These are phyloP conservation scores for Ceratina calcarata DNA, from an alignment of 1,140 invertebrate genomes.

Conservation along the genomic window DNA sequence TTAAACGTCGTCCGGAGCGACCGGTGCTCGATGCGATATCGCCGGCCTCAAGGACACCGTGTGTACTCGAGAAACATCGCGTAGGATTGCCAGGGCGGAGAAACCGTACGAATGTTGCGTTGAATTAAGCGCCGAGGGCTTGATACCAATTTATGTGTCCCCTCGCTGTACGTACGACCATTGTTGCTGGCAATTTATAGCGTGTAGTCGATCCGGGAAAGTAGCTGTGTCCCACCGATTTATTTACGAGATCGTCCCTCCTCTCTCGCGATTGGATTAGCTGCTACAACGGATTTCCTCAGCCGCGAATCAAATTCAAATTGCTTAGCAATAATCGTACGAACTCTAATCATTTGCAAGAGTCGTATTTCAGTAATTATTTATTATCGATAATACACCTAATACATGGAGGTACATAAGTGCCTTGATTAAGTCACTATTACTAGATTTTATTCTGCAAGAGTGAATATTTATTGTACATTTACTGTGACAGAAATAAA, in stretches of 20 bases:
- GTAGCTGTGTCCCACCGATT: background rate
- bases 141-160: conserved; percentile 28
- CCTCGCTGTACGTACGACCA: background rate
- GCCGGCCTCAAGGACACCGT: conserved; percentile 29
- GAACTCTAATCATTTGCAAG: too few relatives aligned
- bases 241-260: background rate
- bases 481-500: too few relatives aligned
- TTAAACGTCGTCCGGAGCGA: background rate
- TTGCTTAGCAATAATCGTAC: too few relatives aligned
- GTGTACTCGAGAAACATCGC: background rate
- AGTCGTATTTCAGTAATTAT: too few relatives aligned
- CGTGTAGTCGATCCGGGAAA: conserved; percentile 20
- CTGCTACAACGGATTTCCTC: background rate
- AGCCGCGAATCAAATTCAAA: too few relatives aligned
- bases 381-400: too few relatives aligned
- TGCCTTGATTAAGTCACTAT: too few relatives aligned
- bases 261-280: background rate
- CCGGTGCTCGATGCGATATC: conserved; percentile 3
- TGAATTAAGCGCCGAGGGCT: conserved; percentile 22
- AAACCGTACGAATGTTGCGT: conserved; percentile 4
- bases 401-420: too few relatives aligned
- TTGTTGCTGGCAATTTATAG: conserved; percentile 27
- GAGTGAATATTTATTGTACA: too few relatives aligned
- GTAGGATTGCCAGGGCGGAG: background rate
- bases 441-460: too few relatives aligned